These are phyloP conservation scores for Acanthis flammea DNA, from an alignment of 2,797 vertebrate species.

Conservation along the genomic window DNA sequence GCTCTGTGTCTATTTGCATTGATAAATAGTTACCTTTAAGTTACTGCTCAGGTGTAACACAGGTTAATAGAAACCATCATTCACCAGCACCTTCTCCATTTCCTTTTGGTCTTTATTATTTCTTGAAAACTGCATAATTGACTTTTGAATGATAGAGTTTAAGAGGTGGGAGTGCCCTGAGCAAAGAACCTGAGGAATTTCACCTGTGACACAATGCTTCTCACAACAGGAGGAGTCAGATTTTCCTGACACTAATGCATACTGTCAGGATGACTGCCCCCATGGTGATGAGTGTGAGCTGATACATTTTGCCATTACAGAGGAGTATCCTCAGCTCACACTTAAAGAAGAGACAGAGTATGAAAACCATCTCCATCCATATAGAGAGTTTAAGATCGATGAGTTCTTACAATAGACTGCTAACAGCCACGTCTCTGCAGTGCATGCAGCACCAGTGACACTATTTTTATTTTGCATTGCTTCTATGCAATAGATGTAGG, in stretches of 20 bases:
- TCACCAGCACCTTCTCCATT: neutral
- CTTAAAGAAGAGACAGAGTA: constrained; percentile 30
- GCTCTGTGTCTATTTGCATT: neutral
- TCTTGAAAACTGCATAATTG: neutral
- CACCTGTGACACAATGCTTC: neutral
- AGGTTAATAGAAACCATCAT: neutral
- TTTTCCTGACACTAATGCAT: constrained; percentile 28
- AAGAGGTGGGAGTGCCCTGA: neutral
- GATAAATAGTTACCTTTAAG: neutral
- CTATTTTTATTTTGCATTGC: neutral
- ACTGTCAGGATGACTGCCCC: neutral
- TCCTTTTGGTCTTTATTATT: neutral
- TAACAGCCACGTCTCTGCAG: neutral
- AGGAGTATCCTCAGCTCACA: constrained; percentile 15
- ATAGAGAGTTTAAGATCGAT: neutral
- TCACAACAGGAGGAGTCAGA: neutral
- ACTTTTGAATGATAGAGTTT: neutral
- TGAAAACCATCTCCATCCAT: neutral
- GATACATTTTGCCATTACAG: constrained; percentile 22
- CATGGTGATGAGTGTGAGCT: constrained; percentile 35
- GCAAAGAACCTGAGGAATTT: constrained; percentile 16
- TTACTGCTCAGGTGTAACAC: neutral
- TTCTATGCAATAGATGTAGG: neutral
- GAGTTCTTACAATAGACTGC: neutral
- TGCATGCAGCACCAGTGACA: neutral